These are phyloP conservation scores for Lepidochrysops patricia DNA, from an alignment of 2,888 invertebrate genomes.

Conservation along the genomic window DNA sequence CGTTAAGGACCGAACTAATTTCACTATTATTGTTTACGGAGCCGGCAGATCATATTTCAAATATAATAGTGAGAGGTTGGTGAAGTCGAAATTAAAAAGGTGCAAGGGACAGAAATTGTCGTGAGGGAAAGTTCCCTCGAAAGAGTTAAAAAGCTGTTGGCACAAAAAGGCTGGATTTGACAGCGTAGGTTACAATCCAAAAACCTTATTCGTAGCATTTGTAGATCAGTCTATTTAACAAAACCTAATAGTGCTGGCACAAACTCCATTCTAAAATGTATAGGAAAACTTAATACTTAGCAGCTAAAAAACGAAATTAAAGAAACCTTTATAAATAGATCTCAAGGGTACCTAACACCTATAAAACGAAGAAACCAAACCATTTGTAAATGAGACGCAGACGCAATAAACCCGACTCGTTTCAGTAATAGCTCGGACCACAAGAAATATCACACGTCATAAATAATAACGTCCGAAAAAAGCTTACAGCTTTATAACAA, in stretches of 20 bases:
- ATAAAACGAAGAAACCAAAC: slow-evolving; percentile 1
- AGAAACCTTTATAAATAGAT: neutral
- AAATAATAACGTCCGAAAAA: slow-evolving; percentile 26
- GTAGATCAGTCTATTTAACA: too few relatives aligned
- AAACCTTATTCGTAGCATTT: too few relatives aligned
- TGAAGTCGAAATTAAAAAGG: neutral
- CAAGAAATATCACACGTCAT: slow-evolving; percentile 49
- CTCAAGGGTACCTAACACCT: neutral
- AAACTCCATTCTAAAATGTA: too few relatives aligned
- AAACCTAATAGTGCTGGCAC: too few relatives aligned
- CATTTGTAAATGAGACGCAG: slow-evolving; percentile 8
- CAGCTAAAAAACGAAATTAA: too few relatives aligned
- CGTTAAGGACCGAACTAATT: neutral
- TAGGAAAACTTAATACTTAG: too few relatives aligned
- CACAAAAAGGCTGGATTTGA: too few relatives aligned
- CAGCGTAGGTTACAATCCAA: too few relatives aligned
- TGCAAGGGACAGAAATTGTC: neutral
- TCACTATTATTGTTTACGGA: neutral
- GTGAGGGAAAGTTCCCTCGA: too few relatives aligned
- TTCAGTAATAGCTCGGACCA: slow-evolving; percentile 19
- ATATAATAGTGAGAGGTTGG: neutral
- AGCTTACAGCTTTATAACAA: neutral
- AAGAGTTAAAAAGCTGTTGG: too few relatives aligned
- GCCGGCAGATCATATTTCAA: neutral
- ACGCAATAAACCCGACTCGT: slow-evolving; percentile 12